Base-by-base conservation (phyloP, 64 coral and sea anemone genomes). In the Cladopsammia gracilis region DNA sequence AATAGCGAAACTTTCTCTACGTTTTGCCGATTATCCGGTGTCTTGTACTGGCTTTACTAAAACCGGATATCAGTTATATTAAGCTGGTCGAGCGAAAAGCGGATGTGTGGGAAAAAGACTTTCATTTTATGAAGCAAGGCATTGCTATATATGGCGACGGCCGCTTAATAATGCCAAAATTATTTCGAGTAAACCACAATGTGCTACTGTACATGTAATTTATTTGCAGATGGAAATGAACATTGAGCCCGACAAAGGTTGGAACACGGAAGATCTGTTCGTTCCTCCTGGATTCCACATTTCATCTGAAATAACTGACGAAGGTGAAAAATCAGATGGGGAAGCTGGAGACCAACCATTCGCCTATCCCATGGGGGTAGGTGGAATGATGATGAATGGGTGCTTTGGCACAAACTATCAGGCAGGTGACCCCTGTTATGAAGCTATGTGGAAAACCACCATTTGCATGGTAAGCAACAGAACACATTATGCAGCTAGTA, bases 391-490 rank as follows among this genome's bases (percentile, higher is more conserved):
- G 13, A 75, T 75, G 71, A 75, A 75, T 49, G 71, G 42, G 12
- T 75, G 71, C 44, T 75, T 18, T 48, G 71, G 42, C 34, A 48
- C 71, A 4, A 72, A 72, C 70, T 72, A 72, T 16, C 70, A 72
- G 42, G 9, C 11, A 12, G 70, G 70, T 0, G 70, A 72, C 11
- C 70, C 70, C 42, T 72, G 70, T 43, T 72, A 72, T 45, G 70
- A 72, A 45, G 25, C 42, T 4, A 34, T 11, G 13, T 45, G 26
- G 26, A 46, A 43, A 18, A 45, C 70, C 25, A 43, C 70, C 14
- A 34, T 45, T 16, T 72, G 70, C 26, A 6, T 45, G 25, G 70
- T 72, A 45, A 72, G 42, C 60, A 56, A n/a, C n/a, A n/a, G n/a
- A n/a, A n/a, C n/a, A n/a, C n/a, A n/a, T n/a, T n/a, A n/a, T n/a